Evolutionary conservation across 2,797 vertebrate genomes (phyloP), one percentile per base, ranked within the genome.

Genomic region (Acipenser ruthenus): DNA sequence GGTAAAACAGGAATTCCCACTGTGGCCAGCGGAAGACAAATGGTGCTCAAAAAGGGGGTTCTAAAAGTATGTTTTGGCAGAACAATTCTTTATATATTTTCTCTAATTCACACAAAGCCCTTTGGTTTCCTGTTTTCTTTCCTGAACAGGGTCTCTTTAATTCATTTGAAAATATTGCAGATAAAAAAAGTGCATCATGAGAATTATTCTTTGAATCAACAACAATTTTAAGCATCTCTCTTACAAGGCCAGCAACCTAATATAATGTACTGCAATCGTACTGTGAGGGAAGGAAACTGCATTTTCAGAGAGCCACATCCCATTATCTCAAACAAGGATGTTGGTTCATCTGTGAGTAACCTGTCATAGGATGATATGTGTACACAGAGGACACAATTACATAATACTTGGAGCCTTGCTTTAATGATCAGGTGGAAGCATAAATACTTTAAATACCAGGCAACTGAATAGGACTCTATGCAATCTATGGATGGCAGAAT

Each of bases 121-220:
- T 68, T 73, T 79, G 76, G 65, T 75, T 81, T 78, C 72, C 74
- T 79, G 78, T 77, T 79, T 79, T 80, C 70, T 72, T 81, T 79
- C 68, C 77, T 69, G 67, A 49, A 63, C 72, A 23, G 37, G 64
- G 68, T 72, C 66, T 78, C 63, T 51, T 66, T 69, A 66, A 55
- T 61, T 77, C 73, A 75, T 70, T 8, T 0, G 50, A 62, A 64
- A 78, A 70, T 70, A 76, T 74, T 74, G 64, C 60, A 37, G 37
- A 8, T 68, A 63, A 74, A 60, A 60, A 64, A 71, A 50, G 73
- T 49, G 64, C 64, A 68, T 65, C 68, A 60, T 62, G 56, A 51
- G 63, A 63, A 74, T 65, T 9, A 53, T 48, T 52, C 67, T 67
- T 72, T 74, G 50, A 64, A 60, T 53, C 69, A 49, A 59, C 2